phyloP scores from a whole-genome alignment of 92 coral and sea anemone genomes.

The Siderastrea radians region DNA sequence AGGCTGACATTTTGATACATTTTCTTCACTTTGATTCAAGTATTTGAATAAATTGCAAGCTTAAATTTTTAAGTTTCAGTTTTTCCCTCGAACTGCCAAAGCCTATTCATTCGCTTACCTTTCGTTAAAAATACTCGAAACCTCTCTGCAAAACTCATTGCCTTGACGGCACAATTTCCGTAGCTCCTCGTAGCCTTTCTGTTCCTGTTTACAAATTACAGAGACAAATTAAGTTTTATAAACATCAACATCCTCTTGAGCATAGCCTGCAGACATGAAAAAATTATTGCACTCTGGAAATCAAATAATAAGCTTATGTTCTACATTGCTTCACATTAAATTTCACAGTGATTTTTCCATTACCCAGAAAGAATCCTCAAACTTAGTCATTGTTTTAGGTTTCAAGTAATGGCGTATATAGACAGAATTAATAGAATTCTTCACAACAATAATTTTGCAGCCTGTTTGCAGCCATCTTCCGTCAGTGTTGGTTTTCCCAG shows the following conservation, averaged over 20 bases:
- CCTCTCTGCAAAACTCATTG: slow-evolving; percentile 92
- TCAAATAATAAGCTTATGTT: background rate
- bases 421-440: background rate
- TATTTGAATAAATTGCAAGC: too few species aligned
- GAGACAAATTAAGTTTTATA: background rate
- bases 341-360: background rate
- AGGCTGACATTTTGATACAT: too few species aligned
- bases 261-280: background rate
- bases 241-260: background rate
- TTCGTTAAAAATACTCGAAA: slow-evolving; percentile 81
- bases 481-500: slow-evolving; percentile 1
- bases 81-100: too few species aligned
- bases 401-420: background rate
- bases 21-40: too few species aligned
- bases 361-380: slow-evolving; percentile 91
- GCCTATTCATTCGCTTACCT: slow-evolving; percentile 56
- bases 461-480: background rate
- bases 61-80: too few species aligned
- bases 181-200: slow-evolving; percentile 94
- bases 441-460: background rate
- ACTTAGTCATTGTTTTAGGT: slow-evolving; percentile 60
- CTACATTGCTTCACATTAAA: background rate
- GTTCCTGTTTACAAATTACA: slow-evolving; percentile 75
- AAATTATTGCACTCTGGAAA: background rate
- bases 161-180: slow-evolving; percentile 97